Evolutionary conservation across 37 sponge, comb jelly and placozoan genomes (phyloP).

Genomic region (Spongia lamella): DNA sequence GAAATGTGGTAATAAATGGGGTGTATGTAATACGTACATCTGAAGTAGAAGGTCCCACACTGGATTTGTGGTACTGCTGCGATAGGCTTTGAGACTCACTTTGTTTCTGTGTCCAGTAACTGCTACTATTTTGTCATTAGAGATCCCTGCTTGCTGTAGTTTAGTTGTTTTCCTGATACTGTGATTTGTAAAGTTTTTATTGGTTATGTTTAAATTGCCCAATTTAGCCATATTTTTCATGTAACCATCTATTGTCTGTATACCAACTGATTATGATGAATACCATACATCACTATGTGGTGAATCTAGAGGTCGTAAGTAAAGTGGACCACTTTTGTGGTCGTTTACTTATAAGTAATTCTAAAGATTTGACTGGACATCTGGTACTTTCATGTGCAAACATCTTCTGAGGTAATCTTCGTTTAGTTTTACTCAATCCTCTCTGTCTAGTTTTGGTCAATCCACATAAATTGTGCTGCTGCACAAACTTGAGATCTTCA

Average conservation of each 20-base stretch:
- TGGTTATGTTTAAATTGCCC: not conserved
- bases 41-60: no score
- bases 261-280: not conserved
- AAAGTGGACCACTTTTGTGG: not conserved
- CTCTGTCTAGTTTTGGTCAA: no score
- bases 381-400: no score
- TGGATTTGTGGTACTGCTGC: not conserved
- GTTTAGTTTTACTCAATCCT: no score
- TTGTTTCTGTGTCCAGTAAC: conserved; percentile 15
- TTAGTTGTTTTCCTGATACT: conserved; percentile 4
- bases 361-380: no score
- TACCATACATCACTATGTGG: not conserved
- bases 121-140: conserved; percentile 6
- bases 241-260: not conserved
- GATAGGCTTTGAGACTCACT: no score
- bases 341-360: no score
- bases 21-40: no score
- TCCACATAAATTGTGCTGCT: no score
- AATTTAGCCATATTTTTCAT: not conserved
- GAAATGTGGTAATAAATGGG: no score
- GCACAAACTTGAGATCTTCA: no score
- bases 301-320: not conserved
- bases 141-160: not conserved
- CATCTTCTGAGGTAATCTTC: no score
- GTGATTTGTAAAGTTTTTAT: conserved; percentile 9